Evolutionary conservation across 37 sponge, comb jelly and placozoan species (phyloP).

Genomic region (Crambe crambe): DNA sequence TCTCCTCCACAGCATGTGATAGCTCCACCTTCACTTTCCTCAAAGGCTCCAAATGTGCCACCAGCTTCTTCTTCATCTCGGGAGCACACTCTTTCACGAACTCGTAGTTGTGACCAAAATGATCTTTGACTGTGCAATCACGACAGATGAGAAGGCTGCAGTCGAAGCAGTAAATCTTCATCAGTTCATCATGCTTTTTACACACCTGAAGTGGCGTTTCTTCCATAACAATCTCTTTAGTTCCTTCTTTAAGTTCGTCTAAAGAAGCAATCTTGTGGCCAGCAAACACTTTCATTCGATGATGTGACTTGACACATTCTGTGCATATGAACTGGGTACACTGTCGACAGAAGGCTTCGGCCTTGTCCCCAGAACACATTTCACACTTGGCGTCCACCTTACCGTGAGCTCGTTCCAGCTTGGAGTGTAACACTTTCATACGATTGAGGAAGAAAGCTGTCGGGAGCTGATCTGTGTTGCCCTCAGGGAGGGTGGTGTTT

Average conservation of each 20-base stretch:
- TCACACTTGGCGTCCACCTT: slow-evolving; percentile 38
- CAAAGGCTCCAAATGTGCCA: not conserved
- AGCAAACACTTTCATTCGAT: slow-evolving; percentile 18
- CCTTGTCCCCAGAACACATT: slow-evolving; percentile 2
- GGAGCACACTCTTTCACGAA: slow-evolving; percentile 24
- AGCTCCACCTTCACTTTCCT: not conserved
- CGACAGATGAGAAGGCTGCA: slow-evolving; percentile 40
- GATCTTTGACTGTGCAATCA: slow-evolving; percentile 24
- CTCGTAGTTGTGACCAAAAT: slow-evolving; percentile 27
- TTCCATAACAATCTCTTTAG: slow-evolving; percentile 12
- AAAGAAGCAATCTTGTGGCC: slow-evolving; percentile 18
- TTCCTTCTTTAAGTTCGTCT: slow-evolving; percentile 22
- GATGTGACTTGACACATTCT: slow-evolving; percentile 17
- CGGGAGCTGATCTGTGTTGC: slow-evolving; percentile 11
- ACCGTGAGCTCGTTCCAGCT: slow-evolving; percentile 20
- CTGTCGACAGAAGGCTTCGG: slow-evolving; percentile 31
- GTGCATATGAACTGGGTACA: slow-evolving; percentile 31
- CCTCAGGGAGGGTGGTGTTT: slow-evolving; percentile 16
- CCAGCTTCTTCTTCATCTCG: slow-evolving; percentile 8
- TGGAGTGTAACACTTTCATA: slow-evolving; percentile 2
- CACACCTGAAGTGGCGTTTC: slow-evolving; percentile 9
- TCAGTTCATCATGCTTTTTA: slow-evolving; percentile 14
- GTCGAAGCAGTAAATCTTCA: slow-evolving; percentile 43
- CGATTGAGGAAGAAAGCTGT: slow-evolving; percentile 37
- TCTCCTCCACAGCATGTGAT: not conserved